These are phyloP conservation scores for Eulemur rubriventer DNA, from an alignment of 2,797 vertebrate genomes.

Conservation along the genomic window DNA sequence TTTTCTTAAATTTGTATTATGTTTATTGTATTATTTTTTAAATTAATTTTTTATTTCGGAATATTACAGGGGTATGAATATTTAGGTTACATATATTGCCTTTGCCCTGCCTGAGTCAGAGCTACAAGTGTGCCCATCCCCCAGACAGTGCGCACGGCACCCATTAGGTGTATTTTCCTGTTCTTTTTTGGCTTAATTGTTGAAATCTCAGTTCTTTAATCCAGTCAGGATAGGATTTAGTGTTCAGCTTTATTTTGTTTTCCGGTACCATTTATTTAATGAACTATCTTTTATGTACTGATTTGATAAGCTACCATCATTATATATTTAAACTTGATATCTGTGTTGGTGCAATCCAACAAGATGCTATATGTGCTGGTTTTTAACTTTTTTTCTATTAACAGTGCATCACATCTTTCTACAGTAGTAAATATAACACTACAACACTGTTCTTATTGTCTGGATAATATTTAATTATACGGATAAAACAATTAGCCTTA, in stretches of 20 bases:
- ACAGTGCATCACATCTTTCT: neutral
- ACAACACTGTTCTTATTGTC: neutral
- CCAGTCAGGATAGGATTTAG: neutral
- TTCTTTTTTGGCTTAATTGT: neutral
- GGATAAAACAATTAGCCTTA: neutral
- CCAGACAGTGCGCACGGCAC: no score
- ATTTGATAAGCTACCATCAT: neutral
- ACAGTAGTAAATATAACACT: neutral
- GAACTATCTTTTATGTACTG: neutral
- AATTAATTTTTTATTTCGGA: no score
- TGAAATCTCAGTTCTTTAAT: neutral
- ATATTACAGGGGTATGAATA: no score
- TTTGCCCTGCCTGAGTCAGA: no score
- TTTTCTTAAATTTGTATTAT: neutral
- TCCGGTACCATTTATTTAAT: neutral
- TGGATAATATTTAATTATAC: neutral
- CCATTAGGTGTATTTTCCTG: neutral
- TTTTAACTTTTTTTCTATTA: neutral
- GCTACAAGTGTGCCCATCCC: no score
- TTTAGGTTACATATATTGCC: no score
- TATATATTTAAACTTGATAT: neutral
- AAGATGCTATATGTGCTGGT: neutral
- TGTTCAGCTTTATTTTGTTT: neutral
- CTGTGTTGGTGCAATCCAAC: neutral
- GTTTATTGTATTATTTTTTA: no score